Conservation (phyloP, 1,140 invertebrate genomes). For the Aradophagus sp. region DNA sequence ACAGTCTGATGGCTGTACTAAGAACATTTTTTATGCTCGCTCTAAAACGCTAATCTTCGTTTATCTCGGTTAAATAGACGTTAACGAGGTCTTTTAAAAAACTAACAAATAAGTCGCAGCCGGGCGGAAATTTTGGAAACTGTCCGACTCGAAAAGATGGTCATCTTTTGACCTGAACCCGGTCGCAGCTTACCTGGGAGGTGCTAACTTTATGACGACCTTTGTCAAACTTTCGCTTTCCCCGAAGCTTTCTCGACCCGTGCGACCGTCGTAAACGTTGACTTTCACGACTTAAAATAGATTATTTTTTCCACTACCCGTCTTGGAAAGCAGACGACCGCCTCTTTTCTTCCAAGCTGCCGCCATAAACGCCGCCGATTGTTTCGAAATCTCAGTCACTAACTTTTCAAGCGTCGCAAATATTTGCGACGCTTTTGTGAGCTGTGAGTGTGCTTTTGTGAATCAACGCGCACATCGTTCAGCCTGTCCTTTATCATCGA, state of each 20-base stretch:
- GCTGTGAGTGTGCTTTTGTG: too few species aligned
- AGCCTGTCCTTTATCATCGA: too few species aligned
- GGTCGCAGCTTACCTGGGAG: constrained; percentile 9
- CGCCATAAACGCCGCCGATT: too few species aligned
- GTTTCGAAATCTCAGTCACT: background rate
- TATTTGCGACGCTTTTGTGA: background rate
- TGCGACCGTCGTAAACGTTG: constrained; percentile 30
- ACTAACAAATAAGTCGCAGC: background rate
- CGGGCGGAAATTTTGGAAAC: constrained; percentile 3
- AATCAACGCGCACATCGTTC: too few species aligned
- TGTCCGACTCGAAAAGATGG: constrained; percentile 8
- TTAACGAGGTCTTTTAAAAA: constrained; percentile 35
- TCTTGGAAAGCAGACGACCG: constrained; percentile 1
- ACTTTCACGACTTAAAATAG: constrained; percentile 26
- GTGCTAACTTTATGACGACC: constrained; percentile 22
- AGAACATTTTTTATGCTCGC: constrained; percentile 29
- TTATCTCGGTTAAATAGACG: constrained; percentile 20
- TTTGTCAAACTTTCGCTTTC: constrained; percentile 35
- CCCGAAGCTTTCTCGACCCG: constrained; percentile 9
- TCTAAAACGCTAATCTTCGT: constrained; percentile 31
- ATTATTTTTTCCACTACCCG: constrained; percentile 34
- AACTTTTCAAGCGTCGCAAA: background rate
- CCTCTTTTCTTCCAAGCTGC: too few species aligned
- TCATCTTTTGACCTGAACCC: constrained; percentile 11
- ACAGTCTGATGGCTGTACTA: constrained; percentile 35